These are phyloP conservation scores for Papilio elwesi DNA, from an alignment of 2,888 invertebrate genomes.

Conservation along the genomic window DNA sequence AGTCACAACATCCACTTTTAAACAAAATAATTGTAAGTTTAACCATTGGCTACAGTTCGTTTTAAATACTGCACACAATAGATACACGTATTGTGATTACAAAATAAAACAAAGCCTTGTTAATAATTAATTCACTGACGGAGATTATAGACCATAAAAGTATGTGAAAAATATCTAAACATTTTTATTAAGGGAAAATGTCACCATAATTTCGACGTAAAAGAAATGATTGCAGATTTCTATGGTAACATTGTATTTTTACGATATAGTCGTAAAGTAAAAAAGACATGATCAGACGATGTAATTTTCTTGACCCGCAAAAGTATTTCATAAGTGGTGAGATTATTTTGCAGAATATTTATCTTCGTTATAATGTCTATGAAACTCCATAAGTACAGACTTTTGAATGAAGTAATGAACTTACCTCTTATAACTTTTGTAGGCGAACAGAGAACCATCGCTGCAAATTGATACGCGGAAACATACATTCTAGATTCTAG, in stretches of 20 bases:
- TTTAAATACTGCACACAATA: too few species aligned
- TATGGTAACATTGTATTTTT: conserved; percentile 48
- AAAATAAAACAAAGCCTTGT: not conserved
- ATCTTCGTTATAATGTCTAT: not conserved
- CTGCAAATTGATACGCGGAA: too few species aligned
- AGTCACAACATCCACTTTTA: too few species aligned
- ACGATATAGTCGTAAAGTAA: conserved; percentile 45
- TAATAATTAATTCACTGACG: conserved; percentile 23
- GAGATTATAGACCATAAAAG: conserved; percentile 36
- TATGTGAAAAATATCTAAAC: conserved; percentile 40
- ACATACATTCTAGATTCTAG: too few species aligned
- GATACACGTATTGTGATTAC: not conserved
- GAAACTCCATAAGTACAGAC: too few species aligned
- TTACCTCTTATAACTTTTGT: too few species aligned
- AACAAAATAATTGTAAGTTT: not conserved
- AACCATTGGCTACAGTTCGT: not conserved
- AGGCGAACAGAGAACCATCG: too few species aligned
- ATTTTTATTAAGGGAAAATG: conserved; percentile 41
- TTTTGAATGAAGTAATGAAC: too few species aligned
- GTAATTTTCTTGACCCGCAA: conserved; percentile 32
- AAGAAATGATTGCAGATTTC: conserved; percentile 45
- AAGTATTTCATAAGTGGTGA: conserved; percentile 16
- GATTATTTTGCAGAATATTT: conserved; percentile 1
- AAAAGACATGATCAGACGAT: conserved; percentile 31
- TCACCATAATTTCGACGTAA: conserved; percentile 42